Base-by-base conservation (phyloP, 2,113 vertebrate species). In the Silurus glanis region DNA sequence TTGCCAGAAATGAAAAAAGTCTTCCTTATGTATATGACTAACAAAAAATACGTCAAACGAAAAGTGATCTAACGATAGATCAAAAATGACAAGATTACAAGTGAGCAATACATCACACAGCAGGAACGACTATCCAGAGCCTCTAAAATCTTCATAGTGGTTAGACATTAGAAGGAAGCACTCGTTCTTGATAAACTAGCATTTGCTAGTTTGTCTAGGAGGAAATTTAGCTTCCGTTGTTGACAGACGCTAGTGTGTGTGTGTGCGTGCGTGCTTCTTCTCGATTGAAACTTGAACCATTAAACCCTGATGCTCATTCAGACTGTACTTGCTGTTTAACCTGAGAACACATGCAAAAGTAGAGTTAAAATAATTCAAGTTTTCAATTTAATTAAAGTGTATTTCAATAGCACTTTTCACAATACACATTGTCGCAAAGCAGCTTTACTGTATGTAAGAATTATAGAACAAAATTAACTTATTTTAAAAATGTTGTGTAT, bases 21-120 rank as follows among this genome's bases (percentile, higher is more conserved):
- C 6, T 4, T 80, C 78, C n/a, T 5, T 45, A 1, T 80, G 80
- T 25, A 17, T 82, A n/a, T 82, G 45, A 82, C 80, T 82, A 53
- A 51, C 59, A 64, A 14, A 62, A 64, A 14, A 62, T 17, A 66
- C 28, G 5, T 25, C 47, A 47, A 61, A 82, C 25, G 21, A 37
- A 58, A 79, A 79, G 76, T 79, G 56, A 64, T n/a, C 19, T 45
- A 49, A 49, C 58, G 47, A 82, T 62, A 49, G n/a, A 82, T 82
- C 80, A 82, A 51, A 37, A 82, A 82, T 66, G 80, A 82, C 25
- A 53, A 49, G 80, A 66, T 66, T 16, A 37, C 37, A 61, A 51
- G 14, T 23, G 25, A 51, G 45, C 23, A 53, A 61, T 82, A 28
- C 80, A 82, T 82, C 80, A 82, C 59, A 66, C 80, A 82, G 80